Conservation (phyloP, 2,797 vertebrate genomes). For the Pogonophryne albipinna region DNA sequence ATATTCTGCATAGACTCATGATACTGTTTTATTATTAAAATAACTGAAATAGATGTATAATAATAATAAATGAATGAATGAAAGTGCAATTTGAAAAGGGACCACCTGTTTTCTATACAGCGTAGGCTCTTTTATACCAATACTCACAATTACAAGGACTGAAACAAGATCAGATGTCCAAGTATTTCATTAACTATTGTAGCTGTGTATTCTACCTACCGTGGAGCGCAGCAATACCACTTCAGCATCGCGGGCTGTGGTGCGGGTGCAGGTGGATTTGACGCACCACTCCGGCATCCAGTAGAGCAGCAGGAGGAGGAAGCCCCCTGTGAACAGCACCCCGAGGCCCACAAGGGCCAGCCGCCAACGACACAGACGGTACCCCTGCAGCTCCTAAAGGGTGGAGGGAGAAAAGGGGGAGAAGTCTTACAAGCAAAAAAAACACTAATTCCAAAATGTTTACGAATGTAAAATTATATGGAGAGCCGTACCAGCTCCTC, state of each 20-base stretch:
- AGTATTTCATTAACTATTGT: background rate
- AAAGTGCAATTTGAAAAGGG: background rate
- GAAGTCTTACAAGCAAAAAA: background rate
- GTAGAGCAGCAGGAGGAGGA: slow-evolving; percentile 97
- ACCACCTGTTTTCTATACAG: background rate
- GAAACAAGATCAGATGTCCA: rapidly evolving
- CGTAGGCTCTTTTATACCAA: background rate
- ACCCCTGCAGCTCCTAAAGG: slow-evolving; percentile 92
- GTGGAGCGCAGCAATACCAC: slow-evolving; percentile 95
- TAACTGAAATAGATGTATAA: no score
- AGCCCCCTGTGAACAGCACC: slow-evolving; percentile 93
- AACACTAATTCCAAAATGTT: background rate
- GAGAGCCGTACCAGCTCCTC: slow-evolving; percentile 93
- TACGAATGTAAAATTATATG: background rate
- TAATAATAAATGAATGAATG: no score
- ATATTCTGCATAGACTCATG: background rate
- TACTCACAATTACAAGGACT: no score
- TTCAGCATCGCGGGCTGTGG: slow-evolving; percentile 88
- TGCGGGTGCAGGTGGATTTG: slow-evolving; percentile 91
- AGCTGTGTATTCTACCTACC: slow-evolving; percentile 78
- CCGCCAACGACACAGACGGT: slow-evolving; percentile 92
- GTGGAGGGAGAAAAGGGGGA: background rate
- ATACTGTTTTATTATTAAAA: background rate
- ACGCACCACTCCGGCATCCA: slow-evolving; percentile 99
- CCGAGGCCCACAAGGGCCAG: slow-evolving; percentile 89